A percentile compares a stretch with the other conserved stretches of the same genome.
These are phyloP conservation scores for Proteles cristata DNA, from an alignment of 2,113 vertebrate species.

Conservation along the genomic window DNA sequence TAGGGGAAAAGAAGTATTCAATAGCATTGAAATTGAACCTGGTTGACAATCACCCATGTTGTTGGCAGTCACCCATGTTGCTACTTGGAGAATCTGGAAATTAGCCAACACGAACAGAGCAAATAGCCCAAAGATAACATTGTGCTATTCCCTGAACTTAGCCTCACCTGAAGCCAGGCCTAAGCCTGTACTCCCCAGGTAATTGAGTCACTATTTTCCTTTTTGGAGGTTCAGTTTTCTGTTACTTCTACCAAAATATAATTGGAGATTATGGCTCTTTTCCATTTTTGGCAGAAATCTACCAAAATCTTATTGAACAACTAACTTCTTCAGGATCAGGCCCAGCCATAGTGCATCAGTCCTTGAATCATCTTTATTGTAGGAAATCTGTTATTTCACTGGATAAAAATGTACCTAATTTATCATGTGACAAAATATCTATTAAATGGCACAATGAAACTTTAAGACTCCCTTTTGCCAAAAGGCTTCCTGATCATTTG, in stretches of 20 bases:
- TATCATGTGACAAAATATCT: constrained; percentile 48
- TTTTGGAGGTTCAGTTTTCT: background rate
- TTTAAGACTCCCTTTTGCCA: constrained; percentile 18
- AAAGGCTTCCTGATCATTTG: background rate
- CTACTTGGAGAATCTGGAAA: background rate
- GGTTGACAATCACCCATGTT: background rate
- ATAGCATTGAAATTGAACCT: background rate
- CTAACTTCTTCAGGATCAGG: background rate
- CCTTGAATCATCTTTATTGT: constrained; percentile 17
- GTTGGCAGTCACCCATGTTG: background rate
- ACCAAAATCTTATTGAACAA: constrained; percentile 9
- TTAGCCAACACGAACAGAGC: background rate
- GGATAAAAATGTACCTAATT: constrained; percentile 35
- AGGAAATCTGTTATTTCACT: constrained; percentile 42
- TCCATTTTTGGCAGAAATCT: background rate
- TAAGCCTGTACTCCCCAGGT: background rate
- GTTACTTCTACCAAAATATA: background rate
- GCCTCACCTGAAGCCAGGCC: background rate
- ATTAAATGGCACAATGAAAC: constrained; percentile 22
- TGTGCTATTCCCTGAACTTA: background rate
- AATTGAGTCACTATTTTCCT: background rate
- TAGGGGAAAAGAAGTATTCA: background rate
- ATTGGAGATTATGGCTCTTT: background rate
- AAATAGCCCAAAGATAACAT: background rate
- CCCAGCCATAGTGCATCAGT: background rate